Evolutionary conservation across 2,797 vertebrate genomes (phyloP), one percentile per base, ranked within the genome.

Genomic region (Mus caroli): DNA sequence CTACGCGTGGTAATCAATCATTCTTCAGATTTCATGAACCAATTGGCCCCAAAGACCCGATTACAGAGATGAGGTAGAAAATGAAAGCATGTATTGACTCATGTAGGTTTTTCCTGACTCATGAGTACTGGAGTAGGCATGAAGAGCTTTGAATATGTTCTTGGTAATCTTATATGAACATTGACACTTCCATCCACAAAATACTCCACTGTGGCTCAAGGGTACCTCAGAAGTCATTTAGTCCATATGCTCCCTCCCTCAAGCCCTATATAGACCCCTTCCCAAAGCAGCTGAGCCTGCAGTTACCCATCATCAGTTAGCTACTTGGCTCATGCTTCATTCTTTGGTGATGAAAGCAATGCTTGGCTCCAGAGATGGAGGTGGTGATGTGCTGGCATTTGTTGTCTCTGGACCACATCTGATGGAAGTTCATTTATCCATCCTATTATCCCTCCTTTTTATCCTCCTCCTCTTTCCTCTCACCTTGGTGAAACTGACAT

Each of bases 111-210:
- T 86, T 56, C 31, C 77, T 79, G 88, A 52, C 60, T 92, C 13
- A 6, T 58, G 26, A 73, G 31, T 67, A 90, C 20, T 3, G 0
- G 84, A 76, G 52, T 86, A 13, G 71, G 76, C 37, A 26, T 9
- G 15, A 46, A 64, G 82, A 37, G 28, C 22, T 80, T 75, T 71
- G 75, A 62, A 34, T 28, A 22, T 7, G 13, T 69, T 31, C 37
- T 87, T 79, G 43, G 67, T 26, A 62, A 43, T 71, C 75, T 83
- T 88, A 52, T 78, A 9, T 76, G 75, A 86, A 91, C 89, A 88
- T 31, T 90, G 24, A 69, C 73, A 50, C 62, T 79, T 46, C 43
- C 22, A 79, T 77, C 62, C 8, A 1, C 54, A 64, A 34, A 96
- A 79, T 52, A 76, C 56, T 17, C 31, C 62, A 10, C 0, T 50